These are phyloP conservation scores for Sweltsa coloradensis DNA, from an alignment of 1,140 invertebrate species.

Conservation along the genomic window DNA sequence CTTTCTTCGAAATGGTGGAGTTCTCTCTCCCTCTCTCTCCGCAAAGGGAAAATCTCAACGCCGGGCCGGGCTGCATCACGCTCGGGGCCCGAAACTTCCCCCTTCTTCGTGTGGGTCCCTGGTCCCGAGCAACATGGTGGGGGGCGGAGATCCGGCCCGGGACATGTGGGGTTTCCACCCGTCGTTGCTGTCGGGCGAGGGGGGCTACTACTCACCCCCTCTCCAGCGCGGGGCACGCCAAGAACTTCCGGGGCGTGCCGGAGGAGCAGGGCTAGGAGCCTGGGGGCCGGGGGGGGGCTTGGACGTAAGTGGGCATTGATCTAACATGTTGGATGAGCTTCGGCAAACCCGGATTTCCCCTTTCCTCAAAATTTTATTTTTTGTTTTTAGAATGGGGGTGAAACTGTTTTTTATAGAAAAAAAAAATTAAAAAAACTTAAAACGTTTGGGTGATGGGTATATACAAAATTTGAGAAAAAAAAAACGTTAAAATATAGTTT, in stretches of 20 bases:
- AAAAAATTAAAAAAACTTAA: no score
- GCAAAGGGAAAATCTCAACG: conserved; percentile 40
- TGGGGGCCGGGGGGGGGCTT: not conserved
- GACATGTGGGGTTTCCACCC: conserved; percentile 92
- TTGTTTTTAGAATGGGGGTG: no score
- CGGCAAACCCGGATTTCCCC: no score
- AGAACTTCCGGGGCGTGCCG: conserved; percentile 55
- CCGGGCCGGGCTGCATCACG: conserved; percentile 29
- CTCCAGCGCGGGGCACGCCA: conserved; percentile 84
- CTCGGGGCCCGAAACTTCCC: conserved; percentile 76
- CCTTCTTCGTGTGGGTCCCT: conserved; percentile 81
- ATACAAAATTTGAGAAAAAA: no score
- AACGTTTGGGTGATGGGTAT: no score
- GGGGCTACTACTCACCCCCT: conserved; percentile 88
- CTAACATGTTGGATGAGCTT: no score
- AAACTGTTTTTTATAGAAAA: no score
- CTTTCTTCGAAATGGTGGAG: no score
- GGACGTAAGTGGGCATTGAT: conserved; percentile 13
- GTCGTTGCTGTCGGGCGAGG: conserved; percentile 78
- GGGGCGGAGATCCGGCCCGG: conserved; percentile 86
- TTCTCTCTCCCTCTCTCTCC: no score
- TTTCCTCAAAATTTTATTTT: no score
- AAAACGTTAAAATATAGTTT: no score
- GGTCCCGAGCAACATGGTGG: conserved; percentile 72
- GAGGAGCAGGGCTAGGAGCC: conserved; percentile 15